Base-by-base conservation (phyloP, 2,113 vertebrate genomes). In the Spermophilus dauricus region DNA sequence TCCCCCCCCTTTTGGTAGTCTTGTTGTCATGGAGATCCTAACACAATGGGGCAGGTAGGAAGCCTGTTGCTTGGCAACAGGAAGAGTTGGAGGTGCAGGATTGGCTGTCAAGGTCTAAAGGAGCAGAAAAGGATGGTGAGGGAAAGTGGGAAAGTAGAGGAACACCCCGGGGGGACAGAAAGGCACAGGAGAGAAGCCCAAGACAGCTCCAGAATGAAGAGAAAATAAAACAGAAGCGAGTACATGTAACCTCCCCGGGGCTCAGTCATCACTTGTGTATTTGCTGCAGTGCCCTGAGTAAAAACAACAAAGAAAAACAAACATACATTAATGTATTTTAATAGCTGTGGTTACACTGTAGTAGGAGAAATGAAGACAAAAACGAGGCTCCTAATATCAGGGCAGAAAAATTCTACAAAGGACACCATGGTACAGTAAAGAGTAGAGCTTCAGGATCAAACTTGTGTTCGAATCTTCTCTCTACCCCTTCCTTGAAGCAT, bases 41-140 rank as follows among this genome's bases (percentile, higher is more conserved):
- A 98, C 84, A 96, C 96, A 97, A 95, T 92, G 94, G 85, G 69
- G 93, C 93, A 97, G 97, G 97, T 98, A 97, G 97, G 91, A 96
- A 98, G 97, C 87, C 93, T 63, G 97, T 97, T 97, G 96, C 96
- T 92, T 89, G 88, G 61, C 96, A 94, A 98, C 92, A 1, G 4
- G 2, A 53, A 63, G 61, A 83, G 80, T 67, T 84, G 93, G 92
- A 77, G 42, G 56, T 70, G 85, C 80, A 76, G 84, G 97, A 97
- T 97, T 94, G 94, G 93, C 88, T 97, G 65, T 45, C 8, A 18
- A 51, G 89, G 96, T 88, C 96, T 80, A 86, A 63, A 91, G 77
- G 93, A 97, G 92, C 86, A 84, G 82, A 80, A 81, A 85, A 75
- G 97, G 97, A 96, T 83, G 96, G 56, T 24, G 82, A 85, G 37